Evolutionary conservation across 2,797 vertebrate species (phyloP), one percentile per base, ranked within the genome.

Genomic region (Molossus alvarezi): DNA sequence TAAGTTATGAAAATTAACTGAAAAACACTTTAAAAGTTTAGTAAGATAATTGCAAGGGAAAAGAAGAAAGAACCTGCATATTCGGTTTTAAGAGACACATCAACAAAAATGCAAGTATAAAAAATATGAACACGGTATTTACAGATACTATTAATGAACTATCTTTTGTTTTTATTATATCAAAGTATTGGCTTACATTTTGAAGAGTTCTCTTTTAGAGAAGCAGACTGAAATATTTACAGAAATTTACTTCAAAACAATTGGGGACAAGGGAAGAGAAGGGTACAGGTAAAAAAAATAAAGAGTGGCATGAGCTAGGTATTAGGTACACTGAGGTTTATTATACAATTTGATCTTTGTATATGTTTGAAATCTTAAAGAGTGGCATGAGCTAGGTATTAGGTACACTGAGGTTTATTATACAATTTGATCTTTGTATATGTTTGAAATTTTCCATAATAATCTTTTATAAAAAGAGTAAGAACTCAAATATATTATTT

Each of bases 241-340:
- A 96, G 51, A 94, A 92, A 57, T 64, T 23, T 64, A 18, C 27
- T 88, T 84, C 65, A 48, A 71, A 91, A 57, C 93, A 83, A 90
- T 1, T 87, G 75, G n/a, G 33, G 20, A 11, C n/a, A 33, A 12
- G 17, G 72, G 37, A 5, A 41, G n/a, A 73, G 33, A 33, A 33
- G 18, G 57, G n/a, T 17, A 57, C 25, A 15, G 14, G 5, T 37
- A 14, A 65, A 65, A n/a, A 65, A 9, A 69, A 69, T 20, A 58
- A 71, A 67, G 14, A 90, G 53, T 60, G 45, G 69, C 62, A 27
- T 33, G 21, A 90, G 41, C 65, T 90, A 69, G 12, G 29, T 80
- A 37, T 20, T 67, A 45, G 58, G 15, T 51, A 90, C 29, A 65
- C 1, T 21, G 45, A 53, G 21, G 72, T 41, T 73, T 72, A 84